Conservation (phyloP, 1,140 invertebrate species). For the Drosophila tristis region DNA sequence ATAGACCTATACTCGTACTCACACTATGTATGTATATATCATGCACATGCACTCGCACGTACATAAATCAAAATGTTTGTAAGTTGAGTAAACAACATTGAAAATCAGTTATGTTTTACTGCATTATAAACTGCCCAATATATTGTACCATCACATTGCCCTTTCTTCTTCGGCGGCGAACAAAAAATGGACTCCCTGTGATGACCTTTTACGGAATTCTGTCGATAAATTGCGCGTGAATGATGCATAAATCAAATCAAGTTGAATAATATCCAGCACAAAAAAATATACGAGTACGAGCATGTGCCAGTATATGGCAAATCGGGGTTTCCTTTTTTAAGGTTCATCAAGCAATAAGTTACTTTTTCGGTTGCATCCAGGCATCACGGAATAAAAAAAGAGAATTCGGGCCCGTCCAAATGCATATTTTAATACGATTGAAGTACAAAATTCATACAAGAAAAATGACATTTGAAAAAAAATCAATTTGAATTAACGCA, state of each 20-base stretch:
- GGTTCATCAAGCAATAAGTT: neutral
- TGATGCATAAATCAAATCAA: constrained; percentile 75
- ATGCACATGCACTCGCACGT: neutral
- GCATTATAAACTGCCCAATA: constrained; percentile 51
- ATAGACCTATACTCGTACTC: neutral
- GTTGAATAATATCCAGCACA: constrained; percentile 37
- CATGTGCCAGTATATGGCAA: constrained; percentile 5
- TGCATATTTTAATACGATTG: constrained; percentile 3
- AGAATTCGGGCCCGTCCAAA: neutral
- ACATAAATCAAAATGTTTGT: constrained; percentile 65
- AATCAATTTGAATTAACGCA: constrained; percentile 12
- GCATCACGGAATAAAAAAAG: too few relatives aligned
- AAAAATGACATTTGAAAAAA: neutral
- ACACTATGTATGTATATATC: neutral
- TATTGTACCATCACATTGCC: neutral
- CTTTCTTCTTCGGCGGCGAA: neutral
- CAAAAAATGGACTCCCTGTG: neutral
- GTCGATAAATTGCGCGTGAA: constrained; percentile 72
- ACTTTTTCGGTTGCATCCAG: too few relatives aligned
- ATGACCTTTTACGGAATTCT: constrained; percentile 26
- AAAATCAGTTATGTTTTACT: constrained; percentile 68
- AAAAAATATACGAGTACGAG: constrained; percentile 12
- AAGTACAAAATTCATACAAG: constrained; percentile 11
- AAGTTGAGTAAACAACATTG: constrained; percentile 74
- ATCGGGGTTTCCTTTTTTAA: neutral